A percentile compares a stretch with the other conserved stretches of the same genome.
phyloP scores from a whole-genome alignment of 2,888 invertebrate genomes.

The Cosmia trapezina region DNA sequence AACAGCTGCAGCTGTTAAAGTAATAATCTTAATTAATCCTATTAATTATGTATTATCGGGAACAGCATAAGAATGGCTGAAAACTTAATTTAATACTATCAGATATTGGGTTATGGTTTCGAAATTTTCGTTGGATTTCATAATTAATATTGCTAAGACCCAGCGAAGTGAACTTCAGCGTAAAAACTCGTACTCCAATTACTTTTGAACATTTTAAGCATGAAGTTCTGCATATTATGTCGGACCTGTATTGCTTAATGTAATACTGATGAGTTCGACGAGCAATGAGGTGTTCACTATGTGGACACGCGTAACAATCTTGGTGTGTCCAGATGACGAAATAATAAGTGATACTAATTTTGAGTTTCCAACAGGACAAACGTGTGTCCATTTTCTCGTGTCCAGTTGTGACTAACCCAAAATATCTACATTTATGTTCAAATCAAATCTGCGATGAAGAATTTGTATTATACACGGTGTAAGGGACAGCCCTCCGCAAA shows the following conservation, averaged over 20 bases:
- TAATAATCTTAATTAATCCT: too few relatives aligned
- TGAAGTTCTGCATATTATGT: slow-evolving; percentile 4
- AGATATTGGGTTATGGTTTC: slow-evolving; percentile 5
- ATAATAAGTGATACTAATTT: too few relatives aligned
- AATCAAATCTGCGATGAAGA: background rate
- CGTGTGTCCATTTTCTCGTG: too few relatives aligned
- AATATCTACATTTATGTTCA: background rate
- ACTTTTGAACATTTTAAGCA: slow-evolving; percentile 20
- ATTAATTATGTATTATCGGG: background rate
- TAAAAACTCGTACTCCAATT: slow-evolving; percentile 2
- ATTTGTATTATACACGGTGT: too few relatives aligned
- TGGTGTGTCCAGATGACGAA: too few relatives aligned
- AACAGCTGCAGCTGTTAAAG: too few relatives aligned
- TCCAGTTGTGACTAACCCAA: too few relatives aligned
- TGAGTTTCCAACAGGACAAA: too few relatives aligned
- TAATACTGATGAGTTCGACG: background rate
- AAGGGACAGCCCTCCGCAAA: too few relatives aligned
- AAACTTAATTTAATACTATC: slow-evolving; percentile 4
- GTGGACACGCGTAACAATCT: too few relatives aligned
- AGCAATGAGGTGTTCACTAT: background rate
- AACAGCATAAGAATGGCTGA: background rate
- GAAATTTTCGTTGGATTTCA: background rate
- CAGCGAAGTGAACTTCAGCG: slow-evolving; percentile 30
- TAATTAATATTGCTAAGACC: slow-evolving; percentile 16
- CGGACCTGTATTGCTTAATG: too few relatives aligned